Evolutionary conservation across 2,888 invertebrate species (phyloP), one percentile per base, ranked within the genome.

Genomic region (Acholoe squamosa): DNA sequence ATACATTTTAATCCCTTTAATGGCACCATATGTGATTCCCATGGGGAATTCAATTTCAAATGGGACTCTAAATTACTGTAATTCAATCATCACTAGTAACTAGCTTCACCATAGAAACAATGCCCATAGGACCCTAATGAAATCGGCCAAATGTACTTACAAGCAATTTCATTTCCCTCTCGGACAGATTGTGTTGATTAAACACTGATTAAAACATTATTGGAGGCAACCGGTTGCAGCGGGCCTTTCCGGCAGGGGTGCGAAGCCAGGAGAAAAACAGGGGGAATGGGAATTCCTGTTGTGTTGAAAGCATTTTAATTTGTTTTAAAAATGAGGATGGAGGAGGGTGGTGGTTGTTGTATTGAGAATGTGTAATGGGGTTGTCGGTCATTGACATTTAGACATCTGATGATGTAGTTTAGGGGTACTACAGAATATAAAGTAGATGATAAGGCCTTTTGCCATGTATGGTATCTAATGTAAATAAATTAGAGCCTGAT

Each of bases 141-240:
- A 28, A 71, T 71, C 12, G 25, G 71, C 71, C 28, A 71, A 71
- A 71, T 71, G 71, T 71, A 71, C 71, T 71, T 71, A 71, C 71
- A 71, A 71, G 5, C 71, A 71, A 71, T 71, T 71, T 25, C 71
- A 71, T 61, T 61, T 61, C 28, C 28, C 71, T 25, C 71, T 14
- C 71, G n/a, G 25, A 71, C 71, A 71, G 71, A 71, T 25, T 71
- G 25, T n/a, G 71, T 71, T 71, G 71, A 71, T 71, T 71, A 71
- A 71, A 71, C 31, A 71, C 71, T 71, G 71, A 71, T 71, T 71
- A 71, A 71, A 28, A 25, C 31, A 71, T 28, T 71, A 28, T 71
- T 71, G 71, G 28, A 71, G 71, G 71, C n/a, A 28, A 25, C 71
- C 31, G 71, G 71, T 14, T 28, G 25, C 28, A 25, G 28, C 28